Evolutionary conservation across 2,888 invertebrate genomes (phyloP).

Genomic region (Tetragonula carbonaria): DNA sequence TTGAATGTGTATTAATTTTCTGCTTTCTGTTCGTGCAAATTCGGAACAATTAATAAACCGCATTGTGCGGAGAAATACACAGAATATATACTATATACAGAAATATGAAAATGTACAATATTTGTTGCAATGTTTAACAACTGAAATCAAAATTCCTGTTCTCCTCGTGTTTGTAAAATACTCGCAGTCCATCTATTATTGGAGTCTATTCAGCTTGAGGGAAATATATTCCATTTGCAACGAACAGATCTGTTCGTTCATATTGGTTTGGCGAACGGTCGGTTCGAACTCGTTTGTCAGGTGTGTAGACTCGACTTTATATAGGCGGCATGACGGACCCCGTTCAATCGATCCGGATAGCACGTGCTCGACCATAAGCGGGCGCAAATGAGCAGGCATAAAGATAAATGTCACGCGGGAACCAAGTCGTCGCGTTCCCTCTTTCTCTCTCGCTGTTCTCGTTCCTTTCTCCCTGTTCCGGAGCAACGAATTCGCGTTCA

Average conservation of each 20-base stretch:
- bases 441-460: slow-evolving; percentile 12
- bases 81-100: no score
- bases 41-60: no score
- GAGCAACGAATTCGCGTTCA: not conserved
- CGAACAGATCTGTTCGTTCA: not conserved
- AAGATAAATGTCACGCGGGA: slow-evolving; percentile 70
- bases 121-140: no score
- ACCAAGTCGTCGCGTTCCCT: slow-evolving; percentile 27
- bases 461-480: slow-evolving; percentile 23
- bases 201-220: no score
- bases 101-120: no score
- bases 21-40: no score
- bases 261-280: not conserved
- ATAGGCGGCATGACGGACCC: slow-evolving; percentile 26
- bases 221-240: not conserved
- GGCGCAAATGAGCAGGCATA: slow-evolving; percentile 72
- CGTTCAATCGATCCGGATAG: slow-evolving; percentile 68
- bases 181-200: no score
- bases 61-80: no score
- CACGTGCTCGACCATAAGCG: slow-evolving; percentile 70
- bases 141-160: no score
- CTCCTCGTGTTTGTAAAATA: no score
- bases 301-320: slow-evolving; percentile 2
- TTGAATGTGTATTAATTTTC: no score
- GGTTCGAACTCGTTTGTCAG: not conserved